Base-by-base conservation (phyloP, 2,113 vertebrate species). In the Diadophis punctatus region DNA sequence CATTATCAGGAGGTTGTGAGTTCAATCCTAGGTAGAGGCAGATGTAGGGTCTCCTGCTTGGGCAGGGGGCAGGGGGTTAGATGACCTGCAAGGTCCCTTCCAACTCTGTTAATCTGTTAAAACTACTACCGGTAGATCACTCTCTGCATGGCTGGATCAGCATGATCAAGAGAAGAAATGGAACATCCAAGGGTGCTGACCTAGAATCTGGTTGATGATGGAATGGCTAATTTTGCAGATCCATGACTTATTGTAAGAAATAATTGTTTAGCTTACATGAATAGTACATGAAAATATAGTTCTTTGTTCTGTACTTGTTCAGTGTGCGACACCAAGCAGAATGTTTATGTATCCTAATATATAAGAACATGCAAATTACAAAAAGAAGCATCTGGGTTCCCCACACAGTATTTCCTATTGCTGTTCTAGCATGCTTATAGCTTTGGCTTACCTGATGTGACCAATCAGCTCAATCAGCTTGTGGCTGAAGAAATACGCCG, bases 391-490 rank as follows among this genome's bases (percentile, higher is more conserved):
- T 12, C 56, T 48, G 30, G 48, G 6, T 91, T 85, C n/a, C 51
- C 34, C 22, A 12, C 27, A 18, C 11, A 52, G 8, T 8, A 18
- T 18, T 85, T 39, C 9, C 43, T 27, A 92, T 2, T 2, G 30
- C 11, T 51, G 49, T 85, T 89, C 30, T 39, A 58, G 48, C 9
- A 60, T 60, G 11, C 18, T 49, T 55, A 22, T 25, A 48, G 8
- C 23, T 49, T 46, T 93, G 55, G 91, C 98, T 97, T 96, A 99
- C 99, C 99, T 98, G 98, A 99, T 97, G 91, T 99, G 99, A 94
- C 99, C 99, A n/a, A 99, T 98, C 91, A 99, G 93, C 96, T 99
- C 99, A 91, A 99, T 99, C 95, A 99, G 96, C 96, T 99, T 99
- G 97, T 99, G 99, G 96, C 99, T 99, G 95, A 98, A 98, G 96